phyloP scores from a whole-genome alignment of 2,113 vertebrate species.

The Proterorhinus semilunaris region DNA sequence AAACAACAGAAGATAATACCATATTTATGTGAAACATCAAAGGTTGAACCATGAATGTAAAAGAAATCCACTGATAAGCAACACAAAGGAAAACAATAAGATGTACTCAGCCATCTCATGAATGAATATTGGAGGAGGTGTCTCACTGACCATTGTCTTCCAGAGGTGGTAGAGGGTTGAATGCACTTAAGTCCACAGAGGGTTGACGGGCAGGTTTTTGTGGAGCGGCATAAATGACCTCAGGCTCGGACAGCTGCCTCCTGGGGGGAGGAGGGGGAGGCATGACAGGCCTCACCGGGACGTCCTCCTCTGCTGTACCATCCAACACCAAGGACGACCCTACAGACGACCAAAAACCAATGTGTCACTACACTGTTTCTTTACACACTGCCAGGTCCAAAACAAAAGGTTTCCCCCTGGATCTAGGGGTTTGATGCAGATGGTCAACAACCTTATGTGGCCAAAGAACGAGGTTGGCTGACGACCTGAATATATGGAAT shows the following conservation, averaged over 20 bases:
- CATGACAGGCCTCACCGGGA: conserved; percentile 41
- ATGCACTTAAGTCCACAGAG: conserved; percentile 40
- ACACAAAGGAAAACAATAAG: too few relatives aligned
- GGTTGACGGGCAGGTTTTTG: conserved; percentile 72
- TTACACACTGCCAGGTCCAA: too few relatives aligned
- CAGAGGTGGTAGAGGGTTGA: conserved; percentile 15
- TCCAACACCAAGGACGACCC: conserved; percentile 35
- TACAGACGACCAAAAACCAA: neutral
- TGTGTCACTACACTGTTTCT: neutral
- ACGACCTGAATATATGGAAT: too few relatives aligned
- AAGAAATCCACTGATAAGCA: too few relatives aligned
- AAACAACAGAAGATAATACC: too few relatives aligned
- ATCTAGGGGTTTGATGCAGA: too few relatives aligned
- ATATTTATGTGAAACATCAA: too few relatives aligned
- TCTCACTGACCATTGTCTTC: conserved; percentile 25
- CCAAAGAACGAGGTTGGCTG: too few relatives aligned
- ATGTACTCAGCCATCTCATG: neutral
- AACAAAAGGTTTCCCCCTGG: too few relatives aligned
- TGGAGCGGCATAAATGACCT: conserved; percentile 66
- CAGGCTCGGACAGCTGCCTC: conserved; percentile 61
- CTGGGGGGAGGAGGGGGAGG: conserved; percentile 62
- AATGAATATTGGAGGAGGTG: neutral
- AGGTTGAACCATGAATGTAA: too few relatives aligned
- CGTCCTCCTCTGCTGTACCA: conserved; percentile 24
- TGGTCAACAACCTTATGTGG: too few relatives aligned